Percentiles rank a stretch among this genome's conserved stretches.
Conservation (phyloP, 2,888 invertebrate genomes). For the Marasmarcha lunaedactyla region DNA sequence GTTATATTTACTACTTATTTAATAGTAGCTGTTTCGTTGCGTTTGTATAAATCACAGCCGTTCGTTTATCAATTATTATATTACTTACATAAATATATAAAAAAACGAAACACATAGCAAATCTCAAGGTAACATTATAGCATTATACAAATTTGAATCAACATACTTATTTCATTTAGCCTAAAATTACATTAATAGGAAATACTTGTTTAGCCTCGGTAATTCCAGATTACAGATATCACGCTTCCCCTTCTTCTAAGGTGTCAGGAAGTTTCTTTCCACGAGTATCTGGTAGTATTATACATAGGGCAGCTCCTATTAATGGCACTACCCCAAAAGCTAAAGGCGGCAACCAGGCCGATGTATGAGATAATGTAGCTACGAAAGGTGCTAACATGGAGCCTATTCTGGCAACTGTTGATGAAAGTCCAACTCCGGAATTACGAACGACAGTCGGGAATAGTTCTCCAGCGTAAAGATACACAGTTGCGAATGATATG, state of each 20-base stretch:
- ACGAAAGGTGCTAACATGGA: constrained; percentile 89
- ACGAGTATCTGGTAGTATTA: constrained; percentile 82
- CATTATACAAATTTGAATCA: too few species aligned
- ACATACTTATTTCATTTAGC: too few species aligned
- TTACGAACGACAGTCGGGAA: constrained; percentile 92
- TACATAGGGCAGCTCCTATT: constrained; percentile 75
- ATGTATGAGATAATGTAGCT: constrained; percentile 71
- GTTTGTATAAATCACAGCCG: too few species aligned
- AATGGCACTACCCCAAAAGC: constrained; percentile 79
- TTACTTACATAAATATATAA: too few species aligned
- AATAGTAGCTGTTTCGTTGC: too few species aligned
- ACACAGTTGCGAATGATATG: constrained; percentile 86
- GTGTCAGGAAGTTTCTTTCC: constrained; percentile 83
- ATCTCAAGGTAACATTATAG: too few species aligned
- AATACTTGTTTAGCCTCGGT: too few species aligned
- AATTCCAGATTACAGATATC: constrained; percentile 8
- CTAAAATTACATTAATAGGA: too few species aligned
- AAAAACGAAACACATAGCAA: too few species aligned
- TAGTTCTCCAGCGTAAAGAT: constrained; percentile 88
- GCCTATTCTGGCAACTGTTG: constrained; percentile 87
- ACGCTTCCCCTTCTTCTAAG: constrained; percentile 80
- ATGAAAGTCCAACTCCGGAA: constrained; percentile 86
- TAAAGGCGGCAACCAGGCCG: constrained; percentile 75
- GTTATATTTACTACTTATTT: too few species aligned
- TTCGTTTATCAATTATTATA: too few species aligned